Evolutionary conservation across 2,113 vertebrate species (phyloP), one percentile per base, ranked within the genome.

Genomic region (Chloropsis hardwickii): DNA sequence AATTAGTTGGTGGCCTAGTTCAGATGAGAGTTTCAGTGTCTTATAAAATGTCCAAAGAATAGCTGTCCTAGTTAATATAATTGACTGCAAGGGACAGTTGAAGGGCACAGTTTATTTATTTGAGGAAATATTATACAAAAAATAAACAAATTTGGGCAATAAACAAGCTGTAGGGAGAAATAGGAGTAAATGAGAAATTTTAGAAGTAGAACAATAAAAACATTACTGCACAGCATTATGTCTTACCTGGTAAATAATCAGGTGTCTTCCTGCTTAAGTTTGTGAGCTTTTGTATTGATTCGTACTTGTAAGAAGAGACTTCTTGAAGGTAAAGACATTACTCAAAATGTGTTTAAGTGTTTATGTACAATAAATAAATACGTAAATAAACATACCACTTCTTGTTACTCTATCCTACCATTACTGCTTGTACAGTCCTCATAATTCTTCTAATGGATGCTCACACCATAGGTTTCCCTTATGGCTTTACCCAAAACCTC

Each of bases 1-100:
- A 97, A 96, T 97, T 95, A 97, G 86, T 90, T 93, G 87, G 91
- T 97, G 95, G 72, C 96, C 96, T 96, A 96, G 71, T 96, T 97
- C 95, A 66, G 95, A 93, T 58, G 67, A 83, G 62, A 62, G 90
- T 90, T 88, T 90, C 94, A 83, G 82, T 90, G 94, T 70, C 88
- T 92, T 78, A 92, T 81, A 88, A 96, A 74, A 90, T 88, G 67
- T 78, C 72, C 48, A n/a, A 92, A 97, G 86, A 97, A 95, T 97
- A 93, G 95, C 88, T 95, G 96, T 70, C 96, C 95, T 82, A 97
- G 91, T 94, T 97, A 90, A 93, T 74, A 56, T 86, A 95, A 97
- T 95, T 96, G 94, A 93, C 71, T 86, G n/a, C 88, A 90, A 88
- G 80, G 67, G 83, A 86, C 82, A 88, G 76, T 16, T 92, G 76